Evolutionary conservation across 2,113 vertebrate genomes (phyloP).

Genomic region (Nestor notabilis): DNA sequence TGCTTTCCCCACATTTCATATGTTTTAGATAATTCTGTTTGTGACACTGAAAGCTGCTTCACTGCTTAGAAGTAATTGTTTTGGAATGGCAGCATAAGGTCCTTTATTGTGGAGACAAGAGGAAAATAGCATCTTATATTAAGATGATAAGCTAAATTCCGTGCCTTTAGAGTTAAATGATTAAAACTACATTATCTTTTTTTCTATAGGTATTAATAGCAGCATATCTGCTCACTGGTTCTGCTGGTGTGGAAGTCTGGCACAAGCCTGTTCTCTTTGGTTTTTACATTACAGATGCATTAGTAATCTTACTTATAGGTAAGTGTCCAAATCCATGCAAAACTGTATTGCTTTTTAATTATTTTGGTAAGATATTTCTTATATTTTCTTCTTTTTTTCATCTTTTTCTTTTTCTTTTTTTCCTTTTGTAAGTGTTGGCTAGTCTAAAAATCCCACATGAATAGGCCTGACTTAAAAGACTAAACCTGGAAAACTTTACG

Average conservation of each 20-base stretch:
- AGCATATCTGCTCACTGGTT: constrained; percentile 62
- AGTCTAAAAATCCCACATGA: background rate
- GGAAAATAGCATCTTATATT: background rate
- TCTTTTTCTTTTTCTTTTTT: background rate
- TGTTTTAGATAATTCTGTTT: background rate
- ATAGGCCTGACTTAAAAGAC: background rate
- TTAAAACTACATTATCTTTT: background rate
- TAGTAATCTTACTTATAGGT: constrained; percentile 72
- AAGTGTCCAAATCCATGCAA: constrained; percentile 29
- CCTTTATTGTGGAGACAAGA: background rate
- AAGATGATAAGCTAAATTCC: background rate
- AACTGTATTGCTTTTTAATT: background rate
- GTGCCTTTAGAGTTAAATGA: background rate
- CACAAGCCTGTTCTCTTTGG: constrained; percentile 67
- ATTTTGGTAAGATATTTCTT: background rate
- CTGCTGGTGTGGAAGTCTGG: constrained; percentile 72
- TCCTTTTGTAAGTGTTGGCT: background rate
- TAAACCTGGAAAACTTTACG: background rate
- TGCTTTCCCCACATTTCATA: background rate
- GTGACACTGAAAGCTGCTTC: background rate
- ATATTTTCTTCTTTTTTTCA: background rate
- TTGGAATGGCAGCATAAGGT: background rate
- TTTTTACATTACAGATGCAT: constrained; percentile 62
- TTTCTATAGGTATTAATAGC: constrained; percentile 59
- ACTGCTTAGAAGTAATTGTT: background rate